Evolutionary conservation across 2,797 vertebrate genomes (phyloP).

Genomic region (Uromys caudimaculatus): DNA sequence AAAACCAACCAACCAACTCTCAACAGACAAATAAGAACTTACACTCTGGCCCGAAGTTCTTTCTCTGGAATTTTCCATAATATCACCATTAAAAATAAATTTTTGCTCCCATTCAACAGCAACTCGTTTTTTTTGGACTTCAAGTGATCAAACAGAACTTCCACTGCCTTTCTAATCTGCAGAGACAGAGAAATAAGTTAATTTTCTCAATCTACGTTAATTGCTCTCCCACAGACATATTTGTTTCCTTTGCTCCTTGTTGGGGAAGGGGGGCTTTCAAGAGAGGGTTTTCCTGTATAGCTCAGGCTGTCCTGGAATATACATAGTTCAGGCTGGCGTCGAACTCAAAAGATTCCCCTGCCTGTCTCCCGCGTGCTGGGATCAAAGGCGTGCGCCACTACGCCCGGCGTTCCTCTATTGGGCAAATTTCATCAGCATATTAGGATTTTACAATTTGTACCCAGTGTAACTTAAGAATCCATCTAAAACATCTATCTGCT

Average conservation of each 20-base stretch:
- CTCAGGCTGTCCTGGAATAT: background rate
- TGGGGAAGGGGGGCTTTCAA: background rate
- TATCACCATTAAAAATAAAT: conserved; percentile 90
- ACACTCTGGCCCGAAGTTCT: conserved; percentile 91
- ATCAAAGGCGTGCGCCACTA: background rate
- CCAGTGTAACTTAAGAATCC: background rate
- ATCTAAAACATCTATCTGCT: background rate
- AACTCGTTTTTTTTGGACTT: conserved; percentile 84
- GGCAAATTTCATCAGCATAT: background rate
- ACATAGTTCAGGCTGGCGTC: background rate
- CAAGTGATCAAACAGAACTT: conserved; percentile 89
- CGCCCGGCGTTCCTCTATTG: too few relatives aligned
- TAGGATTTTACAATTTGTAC: background rate
- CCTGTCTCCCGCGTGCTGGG: background rate
- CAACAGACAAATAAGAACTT: conserved; percentile 81
- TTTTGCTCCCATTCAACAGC: conserved; percentile 88
- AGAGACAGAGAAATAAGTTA: conserved; percentile 60
- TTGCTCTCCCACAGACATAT: background rate
- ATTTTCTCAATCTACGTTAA: background rate
- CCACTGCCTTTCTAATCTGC: conserved; percentile 91
- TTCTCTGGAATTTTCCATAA: conserved; percentile 92
- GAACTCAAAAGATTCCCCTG: background rate
- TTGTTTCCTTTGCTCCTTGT: background rate
- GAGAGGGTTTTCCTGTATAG: background rate
- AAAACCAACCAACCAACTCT: background rate